These are phyloP conservation scores for Sycophaga agraensis DNA, from an alignment of 1,140 invertebrate genomes.

Conservation along the genomic window DNA sequence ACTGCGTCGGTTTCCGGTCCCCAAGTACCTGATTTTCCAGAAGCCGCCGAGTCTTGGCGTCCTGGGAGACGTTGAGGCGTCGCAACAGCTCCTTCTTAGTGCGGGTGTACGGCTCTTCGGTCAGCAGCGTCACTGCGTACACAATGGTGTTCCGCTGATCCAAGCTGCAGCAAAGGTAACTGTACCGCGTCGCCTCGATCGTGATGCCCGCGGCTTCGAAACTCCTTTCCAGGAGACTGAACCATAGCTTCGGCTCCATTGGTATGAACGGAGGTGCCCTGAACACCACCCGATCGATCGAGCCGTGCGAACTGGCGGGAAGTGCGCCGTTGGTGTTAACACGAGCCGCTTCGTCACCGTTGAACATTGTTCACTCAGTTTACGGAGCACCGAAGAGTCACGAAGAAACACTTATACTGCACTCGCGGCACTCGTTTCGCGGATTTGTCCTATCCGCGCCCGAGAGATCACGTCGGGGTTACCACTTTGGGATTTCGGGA, in stretches of 20 bases:
- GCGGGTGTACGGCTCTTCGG: not conserved
- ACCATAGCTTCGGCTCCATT: not conserved
- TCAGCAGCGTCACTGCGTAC: not conserved
- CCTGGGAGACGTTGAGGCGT: too few species aligned
- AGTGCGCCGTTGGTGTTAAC: too few species aligned
- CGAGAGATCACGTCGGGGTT: too few species aligned
- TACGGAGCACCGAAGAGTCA: too few species aligned
- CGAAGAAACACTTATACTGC: too few species aligned
- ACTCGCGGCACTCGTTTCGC: too few species aligned
- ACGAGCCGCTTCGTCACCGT: too few species aligned
- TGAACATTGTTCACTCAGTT: too few species aligned
- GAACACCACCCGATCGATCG: not conserved
- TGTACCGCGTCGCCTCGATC: not conserved
- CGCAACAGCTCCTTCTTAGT: too few species aligned
- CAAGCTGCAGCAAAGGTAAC: not conserved
- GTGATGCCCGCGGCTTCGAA: not conserved
- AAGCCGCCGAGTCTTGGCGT: conserved; percentile 30
- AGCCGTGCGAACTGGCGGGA: too few species aligned
- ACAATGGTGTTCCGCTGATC: not conserved
- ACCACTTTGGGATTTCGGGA: too few species aligned
- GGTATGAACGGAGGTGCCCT: not conserved
- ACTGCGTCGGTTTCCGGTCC: conserved; percentile 41
- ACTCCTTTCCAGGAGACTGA: not conserved
- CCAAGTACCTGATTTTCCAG: conserved; percentile 41
- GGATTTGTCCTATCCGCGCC: too few species aligned